A percentile compares a stretch with the other conserved stretches of the same genome.
Conservation (phyloP, 2,888 invertebrate genomes). For the Temnothorax ravouxi region DNA sequence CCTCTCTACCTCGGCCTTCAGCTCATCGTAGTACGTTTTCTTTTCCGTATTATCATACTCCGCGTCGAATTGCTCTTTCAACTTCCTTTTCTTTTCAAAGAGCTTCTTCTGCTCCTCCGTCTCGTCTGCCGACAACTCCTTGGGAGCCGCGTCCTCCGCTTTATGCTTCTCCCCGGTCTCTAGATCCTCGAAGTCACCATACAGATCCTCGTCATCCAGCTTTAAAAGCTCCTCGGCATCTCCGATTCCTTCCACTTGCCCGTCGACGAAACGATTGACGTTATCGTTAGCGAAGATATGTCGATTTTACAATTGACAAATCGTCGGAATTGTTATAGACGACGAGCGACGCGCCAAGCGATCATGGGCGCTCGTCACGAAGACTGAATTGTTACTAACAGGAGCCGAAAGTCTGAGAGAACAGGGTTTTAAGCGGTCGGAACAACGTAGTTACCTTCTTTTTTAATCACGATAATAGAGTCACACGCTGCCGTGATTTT, state of each 20-base stretch:
- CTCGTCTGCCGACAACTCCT: conserved; percentile 88
- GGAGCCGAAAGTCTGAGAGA: conserved; percentile 61
- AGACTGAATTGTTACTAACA: conserved; percentile 61
- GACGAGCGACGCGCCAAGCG: not conserved
- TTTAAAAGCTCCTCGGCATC: conserved; percentile 95
- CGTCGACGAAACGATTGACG: conserved; percentile 97
- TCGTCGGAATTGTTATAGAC: conserved; percentile 49
- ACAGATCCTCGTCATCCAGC: conserved; percentile 94
- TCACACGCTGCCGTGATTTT: conserved; percentile 32
- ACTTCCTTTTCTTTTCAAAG: conserved; percentile 93
- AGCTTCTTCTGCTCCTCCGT: conserved; percentile 88
- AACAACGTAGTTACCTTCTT: conserved; percentile 57
- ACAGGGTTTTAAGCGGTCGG: conserved; percentile 73
- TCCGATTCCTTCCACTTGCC: conserved; percentile 97
- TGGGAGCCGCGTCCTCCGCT: conserved; percentile 77
- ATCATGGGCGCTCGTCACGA: conserved; percentile 13
- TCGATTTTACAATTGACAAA: conserved; percentile 33
- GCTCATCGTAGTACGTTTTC: conserved; percentile 94
- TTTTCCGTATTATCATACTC: conserved; percentile 96
- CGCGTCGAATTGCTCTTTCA: conserved; percentile 97
- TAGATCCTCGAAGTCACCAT: conserved; percentile 98
- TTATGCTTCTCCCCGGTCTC: conserved; percentile 93
- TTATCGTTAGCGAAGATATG: conserved; percentile 45
- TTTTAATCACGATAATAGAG: conserved; percentile 36
- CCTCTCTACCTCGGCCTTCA: conserved; percentile 95